Conservation (phyloP, 2,888 invertebrate genomes). For the Trypoxylon attenuatum region DNA sequence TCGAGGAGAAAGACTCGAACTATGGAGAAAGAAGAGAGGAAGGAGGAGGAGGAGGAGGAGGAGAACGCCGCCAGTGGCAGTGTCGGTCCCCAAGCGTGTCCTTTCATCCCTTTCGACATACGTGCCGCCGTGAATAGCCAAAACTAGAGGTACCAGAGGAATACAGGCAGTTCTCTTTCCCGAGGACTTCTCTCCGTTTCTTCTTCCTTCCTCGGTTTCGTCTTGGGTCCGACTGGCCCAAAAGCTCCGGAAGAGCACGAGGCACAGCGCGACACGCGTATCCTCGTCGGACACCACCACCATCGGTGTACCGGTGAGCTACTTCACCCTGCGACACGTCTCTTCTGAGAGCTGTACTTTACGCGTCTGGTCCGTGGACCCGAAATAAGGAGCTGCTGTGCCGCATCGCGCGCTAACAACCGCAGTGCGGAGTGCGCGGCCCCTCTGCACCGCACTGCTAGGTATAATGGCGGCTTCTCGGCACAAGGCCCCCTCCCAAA, state of each 20-base stretch:
- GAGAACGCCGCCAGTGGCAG: conserved; percentile 16
- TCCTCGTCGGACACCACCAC: not conserved
- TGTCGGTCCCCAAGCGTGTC: conserved; percentile 41
- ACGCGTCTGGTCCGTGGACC: conserved; percentile 22
- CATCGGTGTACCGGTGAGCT: conserved; percentile 14
- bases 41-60: not conserved
- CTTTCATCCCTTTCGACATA: conserved; percentile 58
- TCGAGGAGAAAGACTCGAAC: conserved; percentile 18
- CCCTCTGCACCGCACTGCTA: conserved; percentile 31
- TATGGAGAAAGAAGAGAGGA: no score
- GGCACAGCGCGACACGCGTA: conserved; percentile 29
- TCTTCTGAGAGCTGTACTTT: conserved; percentile 52
- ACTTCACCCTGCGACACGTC: conserved; percentile 11
- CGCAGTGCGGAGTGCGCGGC: conserved; percentile 14
- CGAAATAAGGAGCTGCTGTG: conserved; percentile 29
- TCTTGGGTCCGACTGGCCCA: not conserved
- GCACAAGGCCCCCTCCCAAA: conserved; percentile 62
- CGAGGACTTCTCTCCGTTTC: no score
- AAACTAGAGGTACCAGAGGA: conserved; percentile 47
- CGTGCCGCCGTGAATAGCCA: conserved; percentile 55
- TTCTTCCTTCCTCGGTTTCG: conserved; percentile 23
- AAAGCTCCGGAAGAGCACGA: conserved; percentile 14
- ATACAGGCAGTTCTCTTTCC: conserved; percentile 25
- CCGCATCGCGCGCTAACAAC: conserved; percentile 2
- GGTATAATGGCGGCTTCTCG: conserved; percentile 65